phyloP scores from a whole-genome alignment of 1,140 invertebrate genomes.

The Coptotermes formosanus region DNA sequence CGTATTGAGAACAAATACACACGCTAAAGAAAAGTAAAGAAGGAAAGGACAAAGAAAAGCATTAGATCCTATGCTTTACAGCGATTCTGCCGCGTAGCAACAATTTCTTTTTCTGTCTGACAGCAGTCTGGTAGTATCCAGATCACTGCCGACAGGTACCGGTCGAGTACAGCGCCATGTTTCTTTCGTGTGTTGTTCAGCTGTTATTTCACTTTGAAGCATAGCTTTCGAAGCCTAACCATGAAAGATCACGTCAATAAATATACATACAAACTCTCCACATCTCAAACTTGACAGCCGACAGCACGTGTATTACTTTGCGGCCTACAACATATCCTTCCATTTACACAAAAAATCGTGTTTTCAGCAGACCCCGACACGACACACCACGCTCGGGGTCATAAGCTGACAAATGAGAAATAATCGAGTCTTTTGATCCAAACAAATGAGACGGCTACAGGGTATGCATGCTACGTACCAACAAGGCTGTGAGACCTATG shows the following conservation, averaged over 20 bases:
- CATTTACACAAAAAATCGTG: neutral
- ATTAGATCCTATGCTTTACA: too few relatives aligned
- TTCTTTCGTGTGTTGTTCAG: neutral
- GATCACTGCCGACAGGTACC: too few relatives aligned
- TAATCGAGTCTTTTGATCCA: neutral
- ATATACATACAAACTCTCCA: neutral
- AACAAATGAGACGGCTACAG: neutral
- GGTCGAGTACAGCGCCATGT: too few relatives aligned
- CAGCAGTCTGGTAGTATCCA: too few relatives aligned
- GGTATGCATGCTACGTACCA: neutral
- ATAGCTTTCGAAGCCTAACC: neutral
- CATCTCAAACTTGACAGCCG: neutral
- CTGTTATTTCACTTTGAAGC: neutral
- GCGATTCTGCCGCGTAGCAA: too few relatives aligned
- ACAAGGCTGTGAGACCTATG: neutral
- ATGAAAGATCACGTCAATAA: neutral
- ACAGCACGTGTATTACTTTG: neutral
- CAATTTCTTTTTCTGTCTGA: too few relatives aligned
- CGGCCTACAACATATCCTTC: neutral
- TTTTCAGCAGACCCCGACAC: neutral
- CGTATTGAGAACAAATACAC: too few relatives aligned
- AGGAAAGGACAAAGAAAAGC: too few relatives aligned
- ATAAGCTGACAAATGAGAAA: neutral
- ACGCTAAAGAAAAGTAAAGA: too few relatives aligned
- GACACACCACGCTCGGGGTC: neutral